Evolutionary conservation across 2,797 vertebrate species (phyloP).

Genomic region (Silurus lanzhouensis): DNA sequence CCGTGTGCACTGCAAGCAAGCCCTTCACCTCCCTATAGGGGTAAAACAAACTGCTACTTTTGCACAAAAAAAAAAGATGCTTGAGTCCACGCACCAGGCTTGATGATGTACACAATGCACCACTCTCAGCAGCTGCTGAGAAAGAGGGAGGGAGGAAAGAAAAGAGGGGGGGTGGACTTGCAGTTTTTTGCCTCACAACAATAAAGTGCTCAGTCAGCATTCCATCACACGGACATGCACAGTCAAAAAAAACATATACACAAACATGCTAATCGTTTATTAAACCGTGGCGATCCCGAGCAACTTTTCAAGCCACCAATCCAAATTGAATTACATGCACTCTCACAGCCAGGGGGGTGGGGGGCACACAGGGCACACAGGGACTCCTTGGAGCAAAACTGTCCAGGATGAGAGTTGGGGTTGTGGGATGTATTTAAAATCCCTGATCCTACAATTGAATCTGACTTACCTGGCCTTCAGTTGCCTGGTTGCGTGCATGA

Average conservation of each 20-base stretch:
- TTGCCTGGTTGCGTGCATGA: slow-evolving; percentile 80
- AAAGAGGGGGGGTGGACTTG: slow-evolving; percentile 9
- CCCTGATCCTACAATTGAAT: neutral
- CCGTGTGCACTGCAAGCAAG: slow-evolving; percentile 46
- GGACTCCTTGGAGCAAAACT: neutral
- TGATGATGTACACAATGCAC: slow-evolving; percentile 54
- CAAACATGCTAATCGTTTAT: neutral
- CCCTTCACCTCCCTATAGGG: slow-evolving; percentile 44
- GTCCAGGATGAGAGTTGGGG: neutral
- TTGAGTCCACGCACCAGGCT: slow-evolving; percentile 40
- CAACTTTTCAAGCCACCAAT: neutral
- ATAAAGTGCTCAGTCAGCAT: slow-evolving; percentile 46
- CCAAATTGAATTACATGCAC: neutral
- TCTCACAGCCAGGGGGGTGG: neutral
- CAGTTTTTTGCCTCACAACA: slow-evolving; percentile 45
- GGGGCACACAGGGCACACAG: neutral
- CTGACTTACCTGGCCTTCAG: slow-evolving; percentile 79
- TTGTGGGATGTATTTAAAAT: neutral
- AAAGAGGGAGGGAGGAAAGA: slow-evolving; percentile 4
- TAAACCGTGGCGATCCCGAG: neutral
- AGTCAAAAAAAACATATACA: neutral
- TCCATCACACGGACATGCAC: slow-evolving; percentile 25
- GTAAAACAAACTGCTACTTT: slow-evolving; percentile 57
- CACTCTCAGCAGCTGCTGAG: slow-evolving; percentile 54
- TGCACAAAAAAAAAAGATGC: slow-evolving; percentile 41